phyloP scores from a whole-genome alignment of 2,113 vertebrate species.

The Myotis lucifugus region DNA sequence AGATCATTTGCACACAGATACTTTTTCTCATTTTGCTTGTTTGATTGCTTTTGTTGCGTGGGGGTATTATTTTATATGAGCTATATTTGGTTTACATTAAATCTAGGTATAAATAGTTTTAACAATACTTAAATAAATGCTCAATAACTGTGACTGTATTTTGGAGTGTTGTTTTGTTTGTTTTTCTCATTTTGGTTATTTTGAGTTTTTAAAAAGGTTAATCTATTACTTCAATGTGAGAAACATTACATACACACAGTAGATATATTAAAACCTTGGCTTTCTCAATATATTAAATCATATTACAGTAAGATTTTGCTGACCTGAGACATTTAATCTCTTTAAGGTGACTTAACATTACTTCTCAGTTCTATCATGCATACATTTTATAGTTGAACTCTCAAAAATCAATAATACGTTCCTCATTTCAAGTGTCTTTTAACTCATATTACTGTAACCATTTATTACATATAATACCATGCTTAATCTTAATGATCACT shows the following conservation, averaged over 20 bases:
- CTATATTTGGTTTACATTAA: not conserved
- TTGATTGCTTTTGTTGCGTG: not conserved
- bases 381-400: slow-evolving; percentile 11
- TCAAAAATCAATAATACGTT: slow-evolving; percentile 48
- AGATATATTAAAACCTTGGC: not conserved
- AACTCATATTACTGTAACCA: slow-evolving; percentile 10
- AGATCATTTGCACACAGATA: not conserved
- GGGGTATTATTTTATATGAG: not conserved
- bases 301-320: slow-evolving; percentile 8
- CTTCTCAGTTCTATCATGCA: not conserved
- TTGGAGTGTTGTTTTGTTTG: not conserved
- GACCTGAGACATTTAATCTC: not conserved
- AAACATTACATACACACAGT: not conserved
- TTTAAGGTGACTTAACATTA: not conserved
- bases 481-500: not conserved
- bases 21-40: not conserved
- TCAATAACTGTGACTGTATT: not conserved
- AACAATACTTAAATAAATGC: not conserved
- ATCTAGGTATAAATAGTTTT: not conserved
- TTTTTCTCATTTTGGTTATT: not conserved
- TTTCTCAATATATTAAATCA: slow-evolving; percentile 33
- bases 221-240: not conserved
- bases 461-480: not conserved
- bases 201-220: not conserved
- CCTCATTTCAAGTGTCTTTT: not conserved